Percentiles rank a stretch among this genome's conserved stretches.
These are phyloP conservation scores for Lichenostomus cassidix DNA, from an alignment of 2,113 vertebrate species.

Conservation along the genomic window DNA sequence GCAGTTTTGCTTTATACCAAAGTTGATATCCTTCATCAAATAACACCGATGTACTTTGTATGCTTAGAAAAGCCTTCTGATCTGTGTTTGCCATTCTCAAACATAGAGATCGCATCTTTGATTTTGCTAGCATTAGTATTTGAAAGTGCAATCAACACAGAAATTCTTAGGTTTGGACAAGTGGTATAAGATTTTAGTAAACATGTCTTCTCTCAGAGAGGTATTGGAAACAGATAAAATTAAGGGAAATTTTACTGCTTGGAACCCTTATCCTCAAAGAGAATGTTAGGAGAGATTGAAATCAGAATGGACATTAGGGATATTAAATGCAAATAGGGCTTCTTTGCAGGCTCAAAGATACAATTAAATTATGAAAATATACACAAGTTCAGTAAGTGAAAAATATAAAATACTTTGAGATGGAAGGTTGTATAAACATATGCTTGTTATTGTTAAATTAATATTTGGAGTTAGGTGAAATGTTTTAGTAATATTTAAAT, in stretches of 20 bases:
- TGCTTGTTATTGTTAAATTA: not conserved
- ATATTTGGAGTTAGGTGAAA: not conserved
- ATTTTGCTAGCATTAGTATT: not conserved
- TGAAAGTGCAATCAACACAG: conserved; percentile 30
- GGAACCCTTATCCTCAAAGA: conserved; percentile 33
- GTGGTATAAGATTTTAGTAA: conserved; percentile 25
- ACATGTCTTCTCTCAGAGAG: not conserved
- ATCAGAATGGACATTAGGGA: conserved; percentile 21
- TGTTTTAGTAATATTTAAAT: not conserved
- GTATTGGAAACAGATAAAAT: conserved; percentile 27
- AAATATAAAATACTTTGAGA: not conserved
- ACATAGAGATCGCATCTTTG: not conserved
- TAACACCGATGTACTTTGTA: not conserved
- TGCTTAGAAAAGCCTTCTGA: not conserved
- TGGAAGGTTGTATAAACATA: not conserved
- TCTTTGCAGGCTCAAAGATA: not conserved
- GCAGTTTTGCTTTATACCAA: not conserved
- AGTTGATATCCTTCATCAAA: not conserved
- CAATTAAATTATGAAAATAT: conserved; percentile 32
- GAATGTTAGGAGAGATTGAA: not conserved
- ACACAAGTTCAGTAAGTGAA: not conserved
- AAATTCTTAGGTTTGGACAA: conserved; percentile 38
- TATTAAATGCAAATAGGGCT: conserved; percentile 51
- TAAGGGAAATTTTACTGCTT: conserved; percentile 31
- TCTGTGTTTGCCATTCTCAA: not conserved